Percentiles rank a stretch among this genome's conserved stretches.
phyloP scores from a whole-genome alignment of 2,888 invertebrate genomes.

The Eueremaeus valkanovi region DNA sequence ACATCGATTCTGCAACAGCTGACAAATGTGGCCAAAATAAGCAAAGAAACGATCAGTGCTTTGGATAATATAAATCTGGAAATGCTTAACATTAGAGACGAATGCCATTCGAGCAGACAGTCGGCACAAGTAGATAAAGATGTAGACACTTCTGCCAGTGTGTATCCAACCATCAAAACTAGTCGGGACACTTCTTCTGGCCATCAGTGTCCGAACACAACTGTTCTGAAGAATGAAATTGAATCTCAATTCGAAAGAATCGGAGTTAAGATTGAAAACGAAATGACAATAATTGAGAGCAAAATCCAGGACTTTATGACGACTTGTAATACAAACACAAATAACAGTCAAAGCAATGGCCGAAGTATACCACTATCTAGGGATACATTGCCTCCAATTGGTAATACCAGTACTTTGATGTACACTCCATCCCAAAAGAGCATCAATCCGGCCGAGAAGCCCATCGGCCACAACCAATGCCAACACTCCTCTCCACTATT shows the following conservation, averaged over 20 bases:
- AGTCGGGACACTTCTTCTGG: too few relatives aligned
- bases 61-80: not conserved
- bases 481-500: not conserved
- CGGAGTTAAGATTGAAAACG: not conserved
- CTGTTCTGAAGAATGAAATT: not conserved
- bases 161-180: too few relatives aligned
- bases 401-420: not conserved
- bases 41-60: not conserved
- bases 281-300: conserved; percentile 12
- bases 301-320: not conserved
- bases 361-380: not conserved
- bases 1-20: not conserved
- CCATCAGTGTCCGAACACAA: not conserved
- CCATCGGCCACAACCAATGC: not conserved
- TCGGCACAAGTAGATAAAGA: too few relatives aligned
- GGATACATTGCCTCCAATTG: not conserved
- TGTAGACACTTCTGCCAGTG: too few relatives aligned
- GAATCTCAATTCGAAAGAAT: not conserved
- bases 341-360: not conserved
- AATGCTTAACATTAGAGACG: not conserved
- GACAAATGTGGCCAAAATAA: not conserved
- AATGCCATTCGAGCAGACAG: not conserved
- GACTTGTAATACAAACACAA: not conserved
- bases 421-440: not conserved
- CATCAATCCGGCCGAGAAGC: not conserved